Percentiles rank a stretch among this genome's conserved stretches.
These are phyloP conservation scores for Caenorhabditis sp. DNA, from an alignment of 2,888 invertebrate genomes.

Conservation along the genomic window DNA sequence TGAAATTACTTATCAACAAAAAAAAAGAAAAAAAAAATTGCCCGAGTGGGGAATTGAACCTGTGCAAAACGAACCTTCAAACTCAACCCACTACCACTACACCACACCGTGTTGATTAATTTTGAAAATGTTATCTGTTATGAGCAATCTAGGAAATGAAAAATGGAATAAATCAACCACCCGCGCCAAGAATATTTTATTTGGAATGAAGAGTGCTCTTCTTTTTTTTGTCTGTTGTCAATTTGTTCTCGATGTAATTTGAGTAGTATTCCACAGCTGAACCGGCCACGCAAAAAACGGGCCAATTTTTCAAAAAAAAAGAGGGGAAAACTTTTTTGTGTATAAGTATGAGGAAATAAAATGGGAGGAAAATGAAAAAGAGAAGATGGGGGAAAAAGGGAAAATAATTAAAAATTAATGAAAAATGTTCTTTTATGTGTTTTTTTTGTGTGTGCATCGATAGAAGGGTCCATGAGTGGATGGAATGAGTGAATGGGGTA, in stretches of 20 bases:
- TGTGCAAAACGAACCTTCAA: no score
- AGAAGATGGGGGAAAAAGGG: slow-evolving; percentile 3
- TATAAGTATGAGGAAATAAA: background rate
- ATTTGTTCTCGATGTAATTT: background rate
- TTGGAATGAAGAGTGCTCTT: background rate
- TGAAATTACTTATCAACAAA: no score
- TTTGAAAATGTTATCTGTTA: no score
- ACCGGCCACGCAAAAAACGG: background rate
- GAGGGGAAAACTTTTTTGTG: background rate
- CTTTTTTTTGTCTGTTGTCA: background rate
- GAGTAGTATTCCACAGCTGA: background rate
- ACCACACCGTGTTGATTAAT: no score
- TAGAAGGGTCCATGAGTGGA: no score
- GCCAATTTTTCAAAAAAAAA: background rate
- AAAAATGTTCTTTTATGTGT: slow-evolving; percentile 4
- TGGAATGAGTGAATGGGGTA: slow-evolving; percentile 7
- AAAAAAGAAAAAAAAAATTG: no score
- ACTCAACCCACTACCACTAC: no score
- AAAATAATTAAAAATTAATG: slow-evolving; percentile 2
- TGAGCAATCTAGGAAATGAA: no score
- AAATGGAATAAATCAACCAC: no score
- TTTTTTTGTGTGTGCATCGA: slow-evolving; percentile 1
- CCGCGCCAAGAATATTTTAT: no score
- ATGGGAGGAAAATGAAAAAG: background rate
- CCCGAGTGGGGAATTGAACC: no score